Evolutionary conservation across 2,797 vertebrate species (phyloP).

Genomic region (Notolepis coatsorum): DNA sequence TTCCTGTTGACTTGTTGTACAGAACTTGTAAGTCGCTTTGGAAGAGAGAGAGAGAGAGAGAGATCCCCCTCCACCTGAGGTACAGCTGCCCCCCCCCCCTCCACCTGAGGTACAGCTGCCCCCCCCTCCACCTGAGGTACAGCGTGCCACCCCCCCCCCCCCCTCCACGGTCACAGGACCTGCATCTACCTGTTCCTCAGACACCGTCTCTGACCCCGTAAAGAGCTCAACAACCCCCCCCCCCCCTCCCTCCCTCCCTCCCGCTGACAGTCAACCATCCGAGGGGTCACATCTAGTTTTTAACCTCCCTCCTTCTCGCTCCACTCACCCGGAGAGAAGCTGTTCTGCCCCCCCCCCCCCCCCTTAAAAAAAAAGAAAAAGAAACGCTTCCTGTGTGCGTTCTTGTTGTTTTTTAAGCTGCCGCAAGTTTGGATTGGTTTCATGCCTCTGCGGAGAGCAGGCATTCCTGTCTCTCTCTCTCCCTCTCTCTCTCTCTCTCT

Average conservation of each 20-base stretch:
- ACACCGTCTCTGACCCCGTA: constrained; percentile 1
- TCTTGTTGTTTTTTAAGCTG: constrained; percentile 60
- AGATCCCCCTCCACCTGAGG: constrained; percentile 20
- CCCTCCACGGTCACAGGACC: constrained; percentile 16
- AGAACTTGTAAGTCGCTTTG: background rate
- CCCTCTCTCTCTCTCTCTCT: constrained; percentile 31
- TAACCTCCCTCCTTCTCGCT: constrained; percentile 36
- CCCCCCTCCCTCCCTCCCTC: too few relatives aligned
- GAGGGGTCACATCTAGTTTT: constrained; percentile 47
- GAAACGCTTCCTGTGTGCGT: constrained; percentile 22
- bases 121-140: constrained; percentile 23
- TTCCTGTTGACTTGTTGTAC: too few relatives aligned
- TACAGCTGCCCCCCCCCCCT: background rate
- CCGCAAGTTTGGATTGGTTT: constrained; percentile 52
- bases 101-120: background rate
- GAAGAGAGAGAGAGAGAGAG: background rate
- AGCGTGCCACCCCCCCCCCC: too few relatives aligned
- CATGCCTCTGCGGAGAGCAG: constrained; percentile 47
- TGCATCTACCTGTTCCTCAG: constrained; percentile 44
- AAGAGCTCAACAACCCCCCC: constrained; percentile 4
- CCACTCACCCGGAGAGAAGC: constrained; percentile 27
- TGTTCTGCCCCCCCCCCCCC: constrained; percentile 16
- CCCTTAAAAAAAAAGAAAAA: too few relatives aligned
- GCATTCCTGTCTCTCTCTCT: constrained; percentile 40
- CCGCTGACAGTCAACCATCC: constrained; percentile 54